Conservation (phyloP, 2,113 vertebrate genomes). For the Desmodus rotundus region DNA sequence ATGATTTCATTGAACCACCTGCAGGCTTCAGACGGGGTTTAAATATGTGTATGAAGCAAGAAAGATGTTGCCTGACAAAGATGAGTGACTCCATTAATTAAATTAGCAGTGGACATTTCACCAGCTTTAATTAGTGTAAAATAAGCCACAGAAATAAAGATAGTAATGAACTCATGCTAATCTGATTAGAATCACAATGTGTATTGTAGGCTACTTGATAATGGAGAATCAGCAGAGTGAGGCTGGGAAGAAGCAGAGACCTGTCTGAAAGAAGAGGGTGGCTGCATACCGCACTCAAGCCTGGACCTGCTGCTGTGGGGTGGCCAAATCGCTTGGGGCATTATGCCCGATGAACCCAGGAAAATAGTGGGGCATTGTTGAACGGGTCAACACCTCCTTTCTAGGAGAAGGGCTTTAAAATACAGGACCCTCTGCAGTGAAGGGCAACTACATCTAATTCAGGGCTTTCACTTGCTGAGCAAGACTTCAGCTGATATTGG, state of each 20-base stretch:
- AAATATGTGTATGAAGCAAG: not conserved
- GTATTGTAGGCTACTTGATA: not conserved
- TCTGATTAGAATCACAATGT: slow-evolving; percentile 56
- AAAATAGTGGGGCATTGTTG: not conserved
- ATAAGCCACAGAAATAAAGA: slow-evolving; percentile 60
- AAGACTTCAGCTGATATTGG: not conserved
- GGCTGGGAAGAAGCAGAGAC: not conserved
- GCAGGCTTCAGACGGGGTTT: not conserved
- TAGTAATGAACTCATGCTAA: slow-evolving; percentile 50
- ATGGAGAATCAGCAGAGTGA: not conserved
- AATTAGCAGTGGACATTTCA: slow-evolving; percentile 63
- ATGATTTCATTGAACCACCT: not conserved
- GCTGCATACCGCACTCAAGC: too few relatives aligned
- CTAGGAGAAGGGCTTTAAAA: not conserved
- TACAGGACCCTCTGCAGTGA: not conserved
- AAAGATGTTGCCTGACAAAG: slow-evolving; percentile 46
- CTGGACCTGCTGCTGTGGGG: not conserved
- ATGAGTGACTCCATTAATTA: slow-evolving; percentile 60
- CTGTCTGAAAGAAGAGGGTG: not conserved
- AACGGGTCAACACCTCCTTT: not conserved
- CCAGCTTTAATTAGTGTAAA: slow-evolving; percentile 67
- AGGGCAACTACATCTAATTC: not conserved
- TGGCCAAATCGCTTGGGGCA: not conserved
- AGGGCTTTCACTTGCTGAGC: not conserved
- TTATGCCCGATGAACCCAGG: not conserved